phyloP scores from a whole-genome alignment of 2,888 invertebrate genomes.

The Cosmorhoe ocellata region DNA sequence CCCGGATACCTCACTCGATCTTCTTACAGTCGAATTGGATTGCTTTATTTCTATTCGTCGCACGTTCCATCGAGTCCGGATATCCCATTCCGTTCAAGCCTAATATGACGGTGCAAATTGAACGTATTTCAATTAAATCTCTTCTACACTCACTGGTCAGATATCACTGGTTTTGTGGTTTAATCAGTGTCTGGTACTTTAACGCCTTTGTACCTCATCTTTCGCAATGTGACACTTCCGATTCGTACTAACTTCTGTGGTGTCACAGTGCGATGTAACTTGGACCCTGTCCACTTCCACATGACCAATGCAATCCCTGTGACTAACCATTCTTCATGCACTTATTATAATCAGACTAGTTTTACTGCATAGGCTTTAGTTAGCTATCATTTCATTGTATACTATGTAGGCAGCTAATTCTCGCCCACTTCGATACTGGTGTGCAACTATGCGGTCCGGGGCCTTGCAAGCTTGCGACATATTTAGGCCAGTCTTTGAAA shows the following conservation, averaged over 20 bases:
- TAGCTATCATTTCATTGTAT: slow-evolving; percentile 16
- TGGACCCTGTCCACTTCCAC: slow-evolving; percentile 59
- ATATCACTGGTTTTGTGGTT: slow-evolving; percentile 62
- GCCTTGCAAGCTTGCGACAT: slow-evolving; percentile 58
- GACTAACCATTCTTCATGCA: slow-evolving; percentile 78
- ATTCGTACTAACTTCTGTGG: slow-evolving; percentile 30
- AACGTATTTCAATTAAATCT: slow-evolving; percentile 47
- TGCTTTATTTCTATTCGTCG: slow-evolving; percentile 24
- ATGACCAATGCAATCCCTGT: slow-evolving; percentile 69
- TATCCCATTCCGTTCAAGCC: slow-evolving; percentile 59
- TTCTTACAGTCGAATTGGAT: slow-evolving; percentile 15
- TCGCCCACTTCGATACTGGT: slow-evolving; percentile 52
- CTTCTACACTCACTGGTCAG: slow-evolving; percentile 62
- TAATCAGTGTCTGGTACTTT: slow-evolving; percentile 56
- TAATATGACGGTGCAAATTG: slow-evolving; percentile 61
- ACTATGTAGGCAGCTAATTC: slow-evolving; percentile 43
- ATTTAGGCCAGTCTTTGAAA: slow-evolving; percentile 57
- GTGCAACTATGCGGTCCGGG: slow-evolving; percentile 58
- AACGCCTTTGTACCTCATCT: slow-evolving; percentile 48
- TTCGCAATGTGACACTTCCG: slow-evolving; percentile 40
- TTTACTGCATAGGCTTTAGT: slow-evolving; percentile 18
- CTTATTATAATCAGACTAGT: slow-evolving; percentile 42
- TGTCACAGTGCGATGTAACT: slow-evolving; percentile 37
- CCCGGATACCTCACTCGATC: slow-evolving; percentile 36
- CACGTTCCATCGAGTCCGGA: slow-evolving; percentile 42